A percentile compares a stretch with the other conserved stretches of the same genome.
Conservation (phyloP, 2,888 invertebrate genomes). For the Hoplodrina blanda region DNA sequence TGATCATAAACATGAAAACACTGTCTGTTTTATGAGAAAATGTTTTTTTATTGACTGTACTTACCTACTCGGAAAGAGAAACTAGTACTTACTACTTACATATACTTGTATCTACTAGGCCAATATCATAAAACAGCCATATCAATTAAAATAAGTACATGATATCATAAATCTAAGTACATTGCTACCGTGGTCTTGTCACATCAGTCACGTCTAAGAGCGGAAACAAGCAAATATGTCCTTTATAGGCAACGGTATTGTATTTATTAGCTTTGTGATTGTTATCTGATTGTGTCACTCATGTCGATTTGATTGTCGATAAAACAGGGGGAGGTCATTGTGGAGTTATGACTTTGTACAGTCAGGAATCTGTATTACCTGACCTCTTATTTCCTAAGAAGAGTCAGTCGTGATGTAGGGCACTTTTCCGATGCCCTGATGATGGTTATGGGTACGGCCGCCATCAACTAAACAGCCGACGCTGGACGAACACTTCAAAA, state of each 20-base stretch:
- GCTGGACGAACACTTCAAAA: too few relatives aligned
- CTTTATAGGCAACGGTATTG: slow-evolving; percentile 54
- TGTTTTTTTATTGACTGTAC: too few relatives aligned
- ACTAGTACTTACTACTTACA: too few relatives aligned
- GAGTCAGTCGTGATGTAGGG: too few relatives aligned
- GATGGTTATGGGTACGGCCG: too few relatives aligned
- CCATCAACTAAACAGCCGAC: too few relatives aligned
- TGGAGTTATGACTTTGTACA: slow-evolving; percentile 10
- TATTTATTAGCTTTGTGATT: slow-evolving; percentile 49
- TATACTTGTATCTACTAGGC: background rate
- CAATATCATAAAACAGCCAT: slow-evolving; percentile 14
- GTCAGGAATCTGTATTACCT: too few relatives aligned
- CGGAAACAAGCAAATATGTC: slow-evolving; percentile 53
- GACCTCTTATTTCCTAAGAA: too few relatives aligned
- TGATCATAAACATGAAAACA: too few relatives aligned
- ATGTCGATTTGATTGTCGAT: slow-evolving; percentile 31
- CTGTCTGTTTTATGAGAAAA: too few relatives aligned
- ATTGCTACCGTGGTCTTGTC: slow-evolving; percentile 5
- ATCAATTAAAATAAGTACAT: slow-evolving; percentile 46
- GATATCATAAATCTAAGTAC: slow-evolving; percentile 45
- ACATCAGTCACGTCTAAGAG: slow-evolving; percentile 38
- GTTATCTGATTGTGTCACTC: slow-evolving; percentile 48
- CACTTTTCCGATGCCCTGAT: too few relatives aligned
- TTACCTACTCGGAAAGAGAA: too few relatives aligned
- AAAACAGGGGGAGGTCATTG: slow-evolving; percentile 30